These are phyloP conservation scores for Acleris cristana DNA, from an alignment of 2,888 invertebrate species.

Conservation along the genomic window DNA sequence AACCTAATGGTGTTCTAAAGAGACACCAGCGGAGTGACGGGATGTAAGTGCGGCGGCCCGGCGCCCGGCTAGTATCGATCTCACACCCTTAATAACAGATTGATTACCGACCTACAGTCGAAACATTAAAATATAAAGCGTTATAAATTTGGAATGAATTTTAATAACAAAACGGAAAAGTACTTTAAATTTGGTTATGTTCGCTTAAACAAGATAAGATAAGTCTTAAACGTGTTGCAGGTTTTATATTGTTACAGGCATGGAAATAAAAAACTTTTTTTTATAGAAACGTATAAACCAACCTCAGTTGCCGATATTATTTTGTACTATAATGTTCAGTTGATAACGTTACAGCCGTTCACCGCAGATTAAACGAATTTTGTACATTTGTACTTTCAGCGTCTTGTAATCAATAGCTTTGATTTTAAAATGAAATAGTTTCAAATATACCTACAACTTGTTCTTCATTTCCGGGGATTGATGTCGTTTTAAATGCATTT, in stretches of 20 bases:
- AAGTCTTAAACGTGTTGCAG: no score
- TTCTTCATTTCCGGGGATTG: no score
- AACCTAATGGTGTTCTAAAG: constrained; percentile 21
- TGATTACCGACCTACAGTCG: constrained; percentile 15
- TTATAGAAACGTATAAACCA: not conserved
- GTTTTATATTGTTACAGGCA: no score
- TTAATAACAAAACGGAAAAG: no score
- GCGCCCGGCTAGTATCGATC: constrained; percentile 33
- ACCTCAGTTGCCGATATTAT: constrained; percentile 9
- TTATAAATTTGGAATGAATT: no score
- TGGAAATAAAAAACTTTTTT: not conserved
- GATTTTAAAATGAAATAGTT: no score
- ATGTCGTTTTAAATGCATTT: no score
- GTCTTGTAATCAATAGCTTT: no score
- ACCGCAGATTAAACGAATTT: constrained; percentile 11
- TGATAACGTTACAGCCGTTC: constrained; percentile 15
- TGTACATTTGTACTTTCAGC: no score
- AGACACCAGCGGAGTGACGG: constrained; percentile 14
- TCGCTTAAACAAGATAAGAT: no score
- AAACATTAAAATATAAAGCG: not conserved
- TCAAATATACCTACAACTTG: no score
- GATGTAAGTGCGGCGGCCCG: constrained; percentile 26
- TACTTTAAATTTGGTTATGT: no score
- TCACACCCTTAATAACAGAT: constrained; percentile 24
- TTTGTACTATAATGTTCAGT: constrained; percentile 15